Conservation (phyloP, 2,888 invertebrate genomes). For the Griposia aprilina region DNA sequence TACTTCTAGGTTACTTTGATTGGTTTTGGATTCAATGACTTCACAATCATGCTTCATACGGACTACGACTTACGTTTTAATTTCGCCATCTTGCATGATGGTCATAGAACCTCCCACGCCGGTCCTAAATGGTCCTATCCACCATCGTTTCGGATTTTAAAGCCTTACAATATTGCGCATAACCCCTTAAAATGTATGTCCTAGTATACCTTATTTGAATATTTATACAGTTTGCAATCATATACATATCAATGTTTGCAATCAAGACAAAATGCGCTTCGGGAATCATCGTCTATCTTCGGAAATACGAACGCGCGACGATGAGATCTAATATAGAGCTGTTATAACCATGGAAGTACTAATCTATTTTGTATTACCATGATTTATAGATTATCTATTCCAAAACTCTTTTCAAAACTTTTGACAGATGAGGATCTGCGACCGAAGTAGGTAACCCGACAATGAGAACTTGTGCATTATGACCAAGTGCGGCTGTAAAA, state of each 20-base stretch:
- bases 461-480: too few relatives aligned
- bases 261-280: neutral
- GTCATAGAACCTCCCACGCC: neutral
- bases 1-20: neutral
- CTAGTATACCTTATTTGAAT: neutral
- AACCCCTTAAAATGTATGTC: neutral
- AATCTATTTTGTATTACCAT: neutral
- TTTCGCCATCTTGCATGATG: neutral
- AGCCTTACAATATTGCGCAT: neutral
- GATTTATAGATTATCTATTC: neutral
- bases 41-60: neutral
- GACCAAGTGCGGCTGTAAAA: too few relatives aligned
- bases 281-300: neutral
- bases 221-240: neutral
- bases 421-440: too few relatives aligned
- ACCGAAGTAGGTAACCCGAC: too few relatives aligned
- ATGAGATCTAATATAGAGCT: neutral
- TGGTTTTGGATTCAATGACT: slow-evolving; percentile 3
- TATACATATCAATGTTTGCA: slow-evolving; percentile 11
- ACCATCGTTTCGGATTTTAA: neutral
- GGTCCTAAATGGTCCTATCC: neutral
- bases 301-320: neutral
- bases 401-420: too few relatives aligned
- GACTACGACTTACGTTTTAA: neutral
- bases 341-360: neutral